Conservation (phyloP, 1,140 invertebrate species). For the Hermetia illucens region DNA sequence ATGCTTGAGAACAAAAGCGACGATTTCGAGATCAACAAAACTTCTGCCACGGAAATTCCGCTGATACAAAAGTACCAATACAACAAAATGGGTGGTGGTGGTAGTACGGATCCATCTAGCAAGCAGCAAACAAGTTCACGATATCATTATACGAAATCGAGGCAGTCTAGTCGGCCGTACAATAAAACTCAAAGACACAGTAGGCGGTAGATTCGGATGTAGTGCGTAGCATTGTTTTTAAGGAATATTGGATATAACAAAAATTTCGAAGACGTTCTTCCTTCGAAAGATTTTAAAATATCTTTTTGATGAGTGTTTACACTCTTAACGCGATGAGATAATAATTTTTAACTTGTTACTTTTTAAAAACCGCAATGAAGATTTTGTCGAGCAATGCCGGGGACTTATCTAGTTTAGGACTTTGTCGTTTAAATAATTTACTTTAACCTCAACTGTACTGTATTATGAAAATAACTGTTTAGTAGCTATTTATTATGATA, state of each 20-base stretch:
- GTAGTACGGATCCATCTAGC: background rate
- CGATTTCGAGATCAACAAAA: slow-evolving; percentile 57
- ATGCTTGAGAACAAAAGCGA: slow-evolving; percentile 55
- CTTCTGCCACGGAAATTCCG: slow-evolving; percentile 44
- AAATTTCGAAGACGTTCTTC: no score
- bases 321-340: slow-evolving; percentile 1
- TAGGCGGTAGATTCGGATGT: slow-evolving; percentile 11
- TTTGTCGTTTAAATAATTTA: no score
- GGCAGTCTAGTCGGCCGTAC: slow-evolving; percentile 14
- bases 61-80: slow-evolving; percentile 40
- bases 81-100: slow-evolving; percentile 26
- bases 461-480: no score
- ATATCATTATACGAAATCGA: background rate
- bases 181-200: slow-evolving; percentile 19
- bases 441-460: no score
- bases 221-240: slow-evolving; percentile 1
- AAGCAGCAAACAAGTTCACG: background rate
- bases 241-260: no score
- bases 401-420: no score
- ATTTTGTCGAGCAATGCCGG: no score
- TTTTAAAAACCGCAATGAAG: no score
- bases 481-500: no score
- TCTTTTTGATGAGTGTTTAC: slow-evolving; percentile 4
- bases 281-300: background rate
- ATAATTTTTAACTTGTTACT: no score